These are phyloP conservation scores for Rallus limicola DNA, from an alignment of 2,113 vertebrate genomes.

Conservation along the genomic window DNA sequence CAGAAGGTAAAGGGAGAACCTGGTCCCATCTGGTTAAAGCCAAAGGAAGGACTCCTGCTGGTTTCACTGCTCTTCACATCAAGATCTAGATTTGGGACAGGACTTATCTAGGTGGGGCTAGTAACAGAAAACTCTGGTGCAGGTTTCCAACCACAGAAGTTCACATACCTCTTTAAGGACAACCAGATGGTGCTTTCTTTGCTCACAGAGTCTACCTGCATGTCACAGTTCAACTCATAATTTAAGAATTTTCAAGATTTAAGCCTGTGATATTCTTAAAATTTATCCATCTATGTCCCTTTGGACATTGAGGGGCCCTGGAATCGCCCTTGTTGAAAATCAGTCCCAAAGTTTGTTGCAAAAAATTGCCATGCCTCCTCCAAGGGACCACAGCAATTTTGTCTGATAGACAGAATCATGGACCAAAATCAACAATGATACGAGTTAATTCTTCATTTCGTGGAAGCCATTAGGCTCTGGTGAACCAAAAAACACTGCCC, in stretches of 20 bases:
- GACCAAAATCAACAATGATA: not conserved
- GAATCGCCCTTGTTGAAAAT: not conserved
- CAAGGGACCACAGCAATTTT: not conserved
- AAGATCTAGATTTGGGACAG: not conserved
- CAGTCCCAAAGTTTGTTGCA: fast-evolving
- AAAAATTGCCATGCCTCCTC: not conserved
- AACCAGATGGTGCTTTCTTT: not conserved
- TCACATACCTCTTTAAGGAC: not conserved
- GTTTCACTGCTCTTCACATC: not conserved
- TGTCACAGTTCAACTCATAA: not conserved
- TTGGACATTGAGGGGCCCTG: not conserved
- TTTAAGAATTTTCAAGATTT: not conserved
- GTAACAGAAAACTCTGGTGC: not conserved
- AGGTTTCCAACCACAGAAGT: not conserved
- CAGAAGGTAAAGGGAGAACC: not conserved
- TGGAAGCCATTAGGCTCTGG: not conserved
- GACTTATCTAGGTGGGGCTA: not conserved
- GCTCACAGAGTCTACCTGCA: not conserved
- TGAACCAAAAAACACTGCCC: not conserved
- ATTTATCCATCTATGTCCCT: fast-evolving
- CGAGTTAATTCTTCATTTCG: not conserved
- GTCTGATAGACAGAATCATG: not conserved
- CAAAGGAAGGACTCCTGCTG: not conserved
- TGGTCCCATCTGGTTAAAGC: not conserved
- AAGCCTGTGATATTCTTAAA: not conserved